Evolutionary conservation across 92 coral and sea anemone genomes (phyloP), one percentile per base, ranked within the genome.

Genomic region (Epizoanthus stellaris): DNA sequence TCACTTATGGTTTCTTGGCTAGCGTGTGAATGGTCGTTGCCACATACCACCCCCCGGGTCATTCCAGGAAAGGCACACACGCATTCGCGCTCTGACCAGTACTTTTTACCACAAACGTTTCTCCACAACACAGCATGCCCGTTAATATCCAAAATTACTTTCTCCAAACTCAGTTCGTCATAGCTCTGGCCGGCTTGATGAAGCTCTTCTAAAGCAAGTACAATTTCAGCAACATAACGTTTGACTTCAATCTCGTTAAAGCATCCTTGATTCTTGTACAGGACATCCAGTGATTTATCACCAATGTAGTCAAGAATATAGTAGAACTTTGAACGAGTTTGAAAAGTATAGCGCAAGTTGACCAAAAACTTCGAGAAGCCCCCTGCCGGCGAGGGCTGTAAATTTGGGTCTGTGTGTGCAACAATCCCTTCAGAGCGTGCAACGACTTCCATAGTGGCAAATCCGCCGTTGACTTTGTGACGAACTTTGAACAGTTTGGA

Each of bases 401-500:
- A 87, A 54, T 70, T 73, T 10, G 97, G 80, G 54, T 86, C 89
- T 23, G 85, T 85, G 4, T 87, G 77, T 19, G 87, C 93, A 40
- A 13, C 76, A 0, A 77, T 82, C 79, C 43, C 67, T 1, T 4
- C 38, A 39, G 86, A 85, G 45, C 93, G 93, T 47, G 90, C 57
- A 3, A 88, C 90, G 10, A 95, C 99, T 68, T 96, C 99, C 98
- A 96, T 96, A 16, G 91, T 85, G 81, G 66, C 93, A 23, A 87
- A 77, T 30, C 53, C 59, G 0, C 95, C 92, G 52, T 87, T 88
- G 6, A 85, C 77, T 77, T 93, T 94, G 68, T 89, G 88, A 1
- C 91, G 92, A 73, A 94, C 99, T 76, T 94, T 95, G 90, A 88
- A 96, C 42, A 96, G 89, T 82, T 95, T 96, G 39, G 98, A 94